Evolutionary conservation across 2,888 invertebrate genomes (phyloP).

Genomic region (Acleris literana): DNA sequence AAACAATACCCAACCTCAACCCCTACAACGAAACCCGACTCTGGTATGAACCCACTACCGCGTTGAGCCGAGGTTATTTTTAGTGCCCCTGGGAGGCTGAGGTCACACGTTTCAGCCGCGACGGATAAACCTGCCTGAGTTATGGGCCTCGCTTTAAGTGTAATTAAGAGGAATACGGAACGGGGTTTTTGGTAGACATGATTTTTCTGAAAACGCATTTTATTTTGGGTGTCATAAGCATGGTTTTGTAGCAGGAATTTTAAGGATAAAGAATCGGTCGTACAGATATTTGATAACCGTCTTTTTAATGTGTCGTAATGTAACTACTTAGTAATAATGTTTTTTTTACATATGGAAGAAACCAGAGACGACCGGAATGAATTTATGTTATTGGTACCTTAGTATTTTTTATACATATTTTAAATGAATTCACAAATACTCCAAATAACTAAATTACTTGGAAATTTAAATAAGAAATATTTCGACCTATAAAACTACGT

Average conservation of each 20-base stretch:
- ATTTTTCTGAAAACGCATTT: conserved; percentile 20
- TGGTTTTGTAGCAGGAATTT: not conserved
- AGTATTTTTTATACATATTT: too few relatives aligned
- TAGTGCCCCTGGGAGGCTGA: conserved; percentile 27
- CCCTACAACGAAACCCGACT: not conserved
- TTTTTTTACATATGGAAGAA: too few relatives aligned
- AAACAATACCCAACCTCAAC: too few relatives aligned
- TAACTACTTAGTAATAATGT: too few relatives aligned
- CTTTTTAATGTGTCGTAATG: too few relatives aligned
- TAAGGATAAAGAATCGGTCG: not conserved
- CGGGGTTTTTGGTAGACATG: conserved; percentile 45
- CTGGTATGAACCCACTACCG: conserved; percentile 10
- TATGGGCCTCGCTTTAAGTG: conserved; percentile 16
- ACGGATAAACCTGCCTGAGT: conserved; percentile 32
- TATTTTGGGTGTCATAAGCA: not conserved
- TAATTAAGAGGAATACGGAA: conserved; percentile 26
- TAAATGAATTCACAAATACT: too few relatives aligned
- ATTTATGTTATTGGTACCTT: too few relatives aligned
- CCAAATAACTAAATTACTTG: too few relatives aligned
- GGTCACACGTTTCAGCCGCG: conserved; percentile 25
- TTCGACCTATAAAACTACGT: too few relatives aligned
- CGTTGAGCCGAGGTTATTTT: conserved; percentile 7
- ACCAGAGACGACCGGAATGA: too few relatives aligned
- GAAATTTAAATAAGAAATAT: too few relatives aligned
- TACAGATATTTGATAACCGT: too few relatives aligned